Evolutionary conservation across 2,113 vertebrate genomes (phyloP), one percentile per base, ranked within the genome.

Genomic region (Rhipidura dahli): DNA sequence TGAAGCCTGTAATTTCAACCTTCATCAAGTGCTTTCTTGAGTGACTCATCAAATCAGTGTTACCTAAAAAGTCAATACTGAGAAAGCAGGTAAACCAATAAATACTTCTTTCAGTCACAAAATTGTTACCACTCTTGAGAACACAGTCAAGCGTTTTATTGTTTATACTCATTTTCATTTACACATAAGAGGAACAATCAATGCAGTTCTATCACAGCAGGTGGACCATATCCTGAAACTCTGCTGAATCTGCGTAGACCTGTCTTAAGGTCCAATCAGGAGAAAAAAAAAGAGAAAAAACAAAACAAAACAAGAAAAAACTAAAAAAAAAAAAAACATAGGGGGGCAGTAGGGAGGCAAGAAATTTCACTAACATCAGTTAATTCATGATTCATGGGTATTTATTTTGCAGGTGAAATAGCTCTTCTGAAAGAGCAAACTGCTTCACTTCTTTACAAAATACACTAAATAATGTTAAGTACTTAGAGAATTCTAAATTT

Each of bases 91-190:
- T 89, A 76, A 96, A 79, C 45, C 70, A 91, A 56, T 71, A 94
- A 97, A 87, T 49, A 89, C 56, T 95, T 66, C 50, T 68, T 83
- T 78, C 72, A 96, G 96, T 87, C 95, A 97, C 63, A 97, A 89
- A 97, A 91, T 68, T 89, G 95, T 60, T 90, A 94, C 72, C 70
- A 93, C 68, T 95, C 93, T 97, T 95, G 91, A 89, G 92, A 97
- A 98, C 97, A 97, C 96, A 96, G 93, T 96, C 97, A 97, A 94
- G 95, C 96, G 24, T 97, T 98, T 98, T 94, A 98, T 97, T 97
- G 95, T 97, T 97, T 97, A 96, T 91, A 96, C 93, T 97, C 92
- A 97, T 96, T 98, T 97, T 96, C 96, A 97, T 93, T 97, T 97
- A 98, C 95, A 98, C 96, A 96, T 96, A 97, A 95, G 86, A 97